A percentile compares a stretch with the other conserved stretches of the same genome.
phyloP scores from a whole-genome alignment of 64 coral and sea anemone species.

The Porites lutea region DNA sequence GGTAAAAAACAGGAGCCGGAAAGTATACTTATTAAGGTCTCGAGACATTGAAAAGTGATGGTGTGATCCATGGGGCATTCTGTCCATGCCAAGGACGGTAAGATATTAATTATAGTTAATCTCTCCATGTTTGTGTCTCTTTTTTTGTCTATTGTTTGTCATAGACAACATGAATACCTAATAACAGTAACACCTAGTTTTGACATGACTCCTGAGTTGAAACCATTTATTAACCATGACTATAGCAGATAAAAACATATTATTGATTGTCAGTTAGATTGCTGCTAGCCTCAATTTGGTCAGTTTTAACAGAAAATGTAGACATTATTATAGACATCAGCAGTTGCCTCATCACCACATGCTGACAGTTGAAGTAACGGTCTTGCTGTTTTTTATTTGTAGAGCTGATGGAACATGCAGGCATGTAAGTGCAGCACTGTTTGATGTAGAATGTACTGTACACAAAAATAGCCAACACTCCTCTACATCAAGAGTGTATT shows the following conservation, averaged over 20 bases:
- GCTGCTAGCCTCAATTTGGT: neutral
- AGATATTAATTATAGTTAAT: constrained; percentile 1
- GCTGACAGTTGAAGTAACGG: neutral
- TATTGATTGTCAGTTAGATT: neutral
- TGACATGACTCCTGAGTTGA: neutral
- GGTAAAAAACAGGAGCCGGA: constrained; percentile 38
- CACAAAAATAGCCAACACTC: constrained; percentile 10
- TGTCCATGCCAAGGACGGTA: constrained; percentile 68
- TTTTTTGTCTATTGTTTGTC: neutral
- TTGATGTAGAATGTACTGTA: constrained; percentile 37
- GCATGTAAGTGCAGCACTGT: constrained; percentile 25
- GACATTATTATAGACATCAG: neutral
- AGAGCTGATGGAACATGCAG: constrained; percentile 40
- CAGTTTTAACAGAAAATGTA: neutral
- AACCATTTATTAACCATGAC: too few relatives aligned
- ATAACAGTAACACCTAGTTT: neutral
- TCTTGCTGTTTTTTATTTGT: constrained; percentile 5
- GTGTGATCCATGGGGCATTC: constrained; percentile 47
- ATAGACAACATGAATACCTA: constrained; percentile 1
- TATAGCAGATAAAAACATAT: constrained; percentile 13
- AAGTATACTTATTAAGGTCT: constrained; percentile 57
- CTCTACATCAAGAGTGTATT: constrained; percentile 35
- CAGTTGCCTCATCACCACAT: neutral
- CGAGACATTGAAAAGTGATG: constrained; percentile 27
- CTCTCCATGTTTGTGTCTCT: neutral